phyloP scores from a whole-genome alignment of 2,113 vertebrate species.

The Guaruba guarouba region DNA sequence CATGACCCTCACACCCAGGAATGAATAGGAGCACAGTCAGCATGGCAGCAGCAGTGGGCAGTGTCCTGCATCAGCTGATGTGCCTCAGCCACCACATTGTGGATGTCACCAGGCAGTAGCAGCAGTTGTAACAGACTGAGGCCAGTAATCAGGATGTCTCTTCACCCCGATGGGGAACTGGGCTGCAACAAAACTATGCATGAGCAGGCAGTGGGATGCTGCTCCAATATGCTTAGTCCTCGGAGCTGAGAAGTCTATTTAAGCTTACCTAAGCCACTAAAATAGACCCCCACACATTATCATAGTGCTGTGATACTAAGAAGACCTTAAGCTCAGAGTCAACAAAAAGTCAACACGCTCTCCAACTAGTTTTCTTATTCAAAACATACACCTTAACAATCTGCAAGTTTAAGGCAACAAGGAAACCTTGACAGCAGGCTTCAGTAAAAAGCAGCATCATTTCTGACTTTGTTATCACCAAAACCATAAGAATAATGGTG shows the following conservation, averaged over 20 bases:
- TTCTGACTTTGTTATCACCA: background rate
- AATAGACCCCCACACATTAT: rapidly evolving
- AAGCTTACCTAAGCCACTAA: background rate
- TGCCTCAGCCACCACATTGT: rapidly evolving
- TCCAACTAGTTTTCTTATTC: background rate
- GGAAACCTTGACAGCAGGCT: background rate
- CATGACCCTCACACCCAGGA: background rate
- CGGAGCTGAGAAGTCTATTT: background rate
- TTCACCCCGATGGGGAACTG: rapidly evolving
- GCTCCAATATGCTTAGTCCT: background rate
- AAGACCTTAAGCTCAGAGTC: background rate
- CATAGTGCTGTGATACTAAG: background rate
- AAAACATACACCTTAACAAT: background rate
- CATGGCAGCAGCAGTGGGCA: background rate
- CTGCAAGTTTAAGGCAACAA: background rate
- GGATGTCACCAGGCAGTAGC: background rate
- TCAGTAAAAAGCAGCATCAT: background rate
- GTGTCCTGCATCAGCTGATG: rapidly evolving
- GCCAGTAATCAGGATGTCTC: background rate
- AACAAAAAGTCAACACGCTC: background rate
- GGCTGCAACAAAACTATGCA: rapidly evolving
- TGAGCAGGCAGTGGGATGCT: rapidly evolving
- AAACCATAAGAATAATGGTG: background rate
- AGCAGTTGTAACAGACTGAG: background rate
- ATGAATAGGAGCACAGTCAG: rapidly evolving